phyloP scores from a whole-genome alignment of 2,113 vertebrate genomes.

The Dicerorhinus sumatrensis region DNA sequence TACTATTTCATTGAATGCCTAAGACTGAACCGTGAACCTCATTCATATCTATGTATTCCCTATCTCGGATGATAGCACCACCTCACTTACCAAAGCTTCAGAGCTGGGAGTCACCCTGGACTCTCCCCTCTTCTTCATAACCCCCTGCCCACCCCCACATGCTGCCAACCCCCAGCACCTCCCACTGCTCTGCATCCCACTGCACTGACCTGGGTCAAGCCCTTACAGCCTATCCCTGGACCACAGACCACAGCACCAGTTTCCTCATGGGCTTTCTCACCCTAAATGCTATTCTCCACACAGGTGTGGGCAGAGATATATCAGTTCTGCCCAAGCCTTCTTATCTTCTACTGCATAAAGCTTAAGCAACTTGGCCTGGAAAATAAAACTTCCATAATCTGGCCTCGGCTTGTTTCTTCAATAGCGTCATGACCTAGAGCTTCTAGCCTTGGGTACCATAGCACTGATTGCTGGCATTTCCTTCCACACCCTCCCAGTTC shows the following conservation, averaged over 20 bases:
- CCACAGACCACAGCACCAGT: background rate
- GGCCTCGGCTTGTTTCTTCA: background rate
- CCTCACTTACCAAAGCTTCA: background rate
- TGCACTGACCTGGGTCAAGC: background rate
- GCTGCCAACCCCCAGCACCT: background rate
- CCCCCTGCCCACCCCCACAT: fast-evolving
- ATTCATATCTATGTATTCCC: background rate
- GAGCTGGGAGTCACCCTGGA: background rate
- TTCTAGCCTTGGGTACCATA: background rate
- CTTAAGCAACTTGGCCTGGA: background rate
- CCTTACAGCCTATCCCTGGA: no score
- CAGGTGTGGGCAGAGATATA: background rate
- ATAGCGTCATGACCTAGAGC: background rate
- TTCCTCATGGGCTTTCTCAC: background rate
- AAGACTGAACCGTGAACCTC: background rate
- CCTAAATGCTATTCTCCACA: background rate
- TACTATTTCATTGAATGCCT: background rate
- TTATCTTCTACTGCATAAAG: background rate
- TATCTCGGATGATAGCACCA: background rate
- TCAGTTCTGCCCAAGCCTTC: background rate
- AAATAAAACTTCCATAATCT: background rate
- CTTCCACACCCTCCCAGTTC: background rate
- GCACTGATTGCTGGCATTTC: background rate
- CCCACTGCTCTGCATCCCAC: background rate
- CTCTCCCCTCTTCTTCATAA: background rate